Base-by-base conservation (phyloP, 2,888 invertebrate species). In the Orchestes rusci region DNA sequence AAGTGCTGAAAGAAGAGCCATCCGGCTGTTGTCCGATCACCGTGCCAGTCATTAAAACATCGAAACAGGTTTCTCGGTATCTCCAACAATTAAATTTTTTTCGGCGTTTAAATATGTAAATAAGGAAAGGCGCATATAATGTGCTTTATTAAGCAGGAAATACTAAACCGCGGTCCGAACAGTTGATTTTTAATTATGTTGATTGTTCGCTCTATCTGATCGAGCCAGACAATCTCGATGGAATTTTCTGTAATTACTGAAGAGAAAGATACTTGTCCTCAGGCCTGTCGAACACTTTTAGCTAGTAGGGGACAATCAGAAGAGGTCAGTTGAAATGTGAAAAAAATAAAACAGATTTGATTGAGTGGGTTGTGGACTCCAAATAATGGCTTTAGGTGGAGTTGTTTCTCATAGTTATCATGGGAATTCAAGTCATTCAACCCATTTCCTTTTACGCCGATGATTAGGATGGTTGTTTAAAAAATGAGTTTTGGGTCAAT, bases 131-230 rank as follows among this genome's bases (percentile, higher is more conserved):
- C 35, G n/a, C n/a, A n/a, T n/a, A n/a, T n/a, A n/a, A n/a, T n/a
- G n/a, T 13, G 43, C 20, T 43, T 45, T 45, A 17, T 23, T 41
- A 41, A 45, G 35, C 41, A 46, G 42, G 46, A 46, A 46, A 46
- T 34, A 41, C 46, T 37, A 42, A 33, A 41, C 45, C n/a, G 13
- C n/a, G n/a, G 20, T 18, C 31, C 37, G 42, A 42, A 35, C 42
- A 33, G 38, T 41, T 46, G 30, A 42, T 41, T 46, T 46, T 46
- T 46, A 46, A 46, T 46, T 46, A 46, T 46, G 46, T 42, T 42
- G 38, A 46, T 46, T 46, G 46, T 46, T 46, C 38, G 20, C n/a
- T 19, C 38, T 42, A 46, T 46, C 46, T 46, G 46, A 46, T 46
- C 40, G 33, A 37, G 29, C 13, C 42, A 41, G 31, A 42, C 46